Conservation (phyloP, 2,797 vertebrate genomes). For the Galagoides demidoff region DNA sequence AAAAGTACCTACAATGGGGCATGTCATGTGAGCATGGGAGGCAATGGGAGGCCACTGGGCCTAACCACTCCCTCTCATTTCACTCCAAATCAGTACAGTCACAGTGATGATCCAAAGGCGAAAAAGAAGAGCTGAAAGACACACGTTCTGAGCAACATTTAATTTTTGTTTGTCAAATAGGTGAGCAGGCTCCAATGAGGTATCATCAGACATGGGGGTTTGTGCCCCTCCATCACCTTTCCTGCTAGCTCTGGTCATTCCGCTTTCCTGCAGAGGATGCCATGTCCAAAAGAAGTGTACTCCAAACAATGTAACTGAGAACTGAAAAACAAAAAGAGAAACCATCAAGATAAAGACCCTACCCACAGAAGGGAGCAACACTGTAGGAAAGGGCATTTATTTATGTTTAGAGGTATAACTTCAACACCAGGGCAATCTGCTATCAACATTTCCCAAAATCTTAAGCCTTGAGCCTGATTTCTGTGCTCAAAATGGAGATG, state of each 20-base stretch:
- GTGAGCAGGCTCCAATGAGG: not conserved
- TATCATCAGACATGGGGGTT: not conserved
- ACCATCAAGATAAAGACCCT: not conserved
- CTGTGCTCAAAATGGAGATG: not conserved
- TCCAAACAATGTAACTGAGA: not conserved
- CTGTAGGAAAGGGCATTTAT: not conserved
- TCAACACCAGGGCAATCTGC: not conserved
- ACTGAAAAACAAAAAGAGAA: slow-evolving; percentile 45
- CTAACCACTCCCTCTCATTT: not conserved
- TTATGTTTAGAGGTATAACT: not conserved
- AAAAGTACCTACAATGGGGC: not conserved
- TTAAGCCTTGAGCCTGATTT: not conserved
- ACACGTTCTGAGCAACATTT: not conserved
- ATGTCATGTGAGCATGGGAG: not conserved
- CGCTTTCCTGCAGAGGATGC: not conserved
- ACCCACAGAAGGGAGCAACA: not conserved
- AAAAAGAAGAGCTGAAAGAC: slow-evolving; percentile 9
- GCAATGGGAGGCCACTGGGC: not conserved
- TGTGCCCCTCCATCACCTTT: not conserved
- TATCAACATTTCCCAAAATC: not conserved
- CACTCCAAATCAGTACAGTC: not conserved
- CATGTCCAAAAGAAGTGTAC: slow-evolving; percentile 15
- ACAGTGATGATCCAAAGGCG: fast-evolving
- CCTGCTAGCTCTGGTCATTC: not conserved
- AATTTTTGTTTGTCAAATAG: not conserved